Base-by-base conservation (phyloP, 2,888 invertebrate genomes). In the Sminthurides aquaticus region DNA sequence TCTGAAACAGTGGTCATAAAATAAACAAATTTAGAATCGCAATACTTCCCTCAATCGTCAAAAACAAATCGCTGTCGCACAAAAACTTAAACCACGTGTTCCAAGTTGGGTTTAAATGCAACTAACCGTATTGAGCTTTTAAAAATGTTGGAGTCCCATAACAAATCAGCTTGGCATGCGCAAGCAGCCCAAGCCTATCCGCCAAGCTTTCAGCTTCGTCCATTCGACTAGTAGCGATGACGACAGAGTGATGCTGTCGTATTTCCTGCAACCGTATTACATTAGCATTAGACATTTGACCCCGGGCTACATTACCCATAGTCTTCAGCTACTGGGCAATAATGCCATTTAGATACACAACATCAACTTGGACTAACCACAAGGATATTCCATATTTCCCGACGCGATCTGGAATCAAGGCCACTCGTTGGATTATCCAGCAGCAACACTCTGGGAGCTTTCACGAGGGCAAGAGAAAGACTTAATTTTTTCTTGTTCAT, bases 201-300 rank as follows among this genome's bases (percentile, higher is more conserved):
- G 67, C 71, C 34, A 73, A 61, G 63, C 65, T 66, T 49, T 73
- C 72, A 2, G 72, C 72, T 65, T 73, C 72, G 49, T 73, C 72
- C 68, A 72, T 69, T 29, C 62, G 25, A 43, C 57, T 66, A 15
- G 66, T 66, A 25, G 52, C 57, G 29, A 71, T 57, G 11, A 71
- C 63, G 5, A 71, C 64, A 0, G 71, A 69, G 25, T 71, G 71
- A 58, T 69, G 64, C 8, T 64, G 48, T 26, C 59, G 65, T 43
- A 70, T 25, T 24, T 63, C 63, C 63, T 59, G 11, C 20, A 48
- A 54, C 11, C 43, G 43, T 34, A 15, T 34, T 52, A 52, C 54
- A 22, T 20, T n/a, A 8, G 11, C 56, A 24, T 25, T 56, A 8
- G 25, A 56, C 18, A 56, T 8, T 15, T 25, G 22, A 11, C 22